Base-by-base conservation (phyloP, 2,797 vertebrate genomes). In the Leuciscus waleckii region DNA sequence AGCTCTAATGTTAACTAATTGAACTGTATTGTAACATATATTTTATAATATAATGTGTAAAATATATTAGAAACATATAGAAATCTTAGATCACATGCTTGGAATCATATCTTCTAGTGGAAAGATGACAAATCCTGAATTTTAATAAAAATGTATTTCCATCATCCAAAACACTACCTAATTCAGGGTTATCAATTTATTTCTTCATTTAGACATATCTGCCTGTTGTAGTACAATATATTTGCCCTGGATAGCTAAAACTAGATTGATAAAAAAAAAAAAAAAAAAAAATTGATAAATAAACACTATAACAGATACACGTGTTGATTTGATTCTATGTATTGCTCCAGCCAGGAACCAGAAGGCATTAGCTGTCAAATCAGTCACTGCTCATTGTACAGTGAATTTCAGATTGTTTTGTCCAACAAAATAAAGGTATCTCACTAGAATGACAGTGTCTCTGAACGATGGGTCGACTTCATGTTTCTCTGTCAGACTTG, bases 401-500 rank as follows among this genome's bases (percentile, higher is more conserved):
- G 56, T 49, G 41, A 65, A 83, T 75, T 75, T 37, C 29, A 43
- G 26, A 49, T 82, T 21, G 56, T 29, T 76, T 76, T 54, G 41
- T 67, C 43, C 46, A 77, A 32, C 46, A 56, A 68, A 84, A 84
- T 56, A 67, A 26, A 75, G 51, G 41, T 51, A 67, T 61, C 43
- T 29, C 1, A 23, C 21, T 35, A 26, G 41, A 75, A 29, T 37
- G 71, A 51, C 41, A 83, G 58, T 83, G 29, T 76, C 71, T 82
- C 56, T 78, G 37, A 78, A 41, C 1, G 26, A 21, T 79, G 37
- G 26, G 37, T 79, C 32, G n/a, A 75, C 29, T 39, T 67, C 58
- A 76, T 51, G 58, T 54, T 81, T 75, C 46, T 85, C 71, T 76
- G 58, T 76, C 71, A 76, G 46, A 67, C 29, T 75, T 67, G n/a